These are phyloP conservation scores for Isotomurus palustris DNA, from an alignment of 2,888 invertebrate species.

Conservation along the genomic window DNA sequence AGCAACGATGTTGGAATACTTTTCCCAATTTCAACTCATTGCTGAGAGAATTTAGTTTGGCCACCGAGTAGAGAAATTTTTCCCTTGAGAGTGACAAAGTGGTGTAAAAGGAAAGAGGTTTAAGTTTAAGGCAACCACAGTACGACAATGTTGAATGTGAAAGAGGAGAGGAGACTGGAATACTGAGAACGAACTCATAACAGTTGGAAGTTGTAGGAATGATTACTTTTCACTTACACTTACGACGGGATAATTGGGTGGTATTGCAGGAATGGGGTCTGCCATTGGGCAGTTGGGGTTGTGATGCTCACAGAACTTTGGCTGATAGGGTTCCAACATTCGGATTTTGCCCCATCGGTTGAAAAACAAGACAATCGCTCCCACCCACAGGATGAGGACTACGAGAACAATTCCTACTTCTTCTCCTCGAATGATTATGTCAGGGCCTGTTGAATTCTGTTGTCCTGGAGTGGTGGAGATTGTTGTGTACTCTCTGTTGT, in stretches of 20 bases:
- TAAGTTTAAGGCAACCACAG: too few relatives aligned
- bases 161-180: too few relatives aligned
- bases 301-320: conserved; percentile 77
- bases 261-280: conserved; percentile 13
- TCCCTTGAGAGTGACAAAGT: too few relatives aligned
- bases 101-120: too few relatives aligned
- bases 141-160: too few relatives aligned
- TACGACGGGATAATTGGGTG: not conserved
- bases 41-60: too few relatives aligned
- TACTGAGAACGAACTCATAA: too few relatives aligned
- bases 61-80: too few relatives aligned
- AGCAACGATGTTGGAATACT: too few relatives aligned
- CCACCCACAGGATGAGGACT: conserved; percentile 80
- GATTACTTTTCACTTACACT: not conserved
- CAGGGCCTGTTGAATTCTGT: conserved; percentile 14
- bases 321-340: conserved; percentile 85
- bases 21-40: too few relatives aligned
- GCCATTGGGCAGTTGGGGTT: conserved; percentile 62
- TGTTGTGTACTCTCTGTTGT: conserved; percentile 13
- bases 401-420: conserved; percentile 79
- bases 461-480: conserved; percentile 4
- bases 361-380: conserved; percentile 76
- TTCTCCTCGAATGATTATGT: conserved; percentile 68
- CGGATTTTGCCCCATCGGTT: conserved; percentile 93
- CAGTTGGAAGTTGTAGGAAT: too few relatives aligned